Evolutionary conservation across 2,113 vertebrate species (phyloP), one percentile per base, ranked within the genome.

Genomic region (Hiodon alosoides): DNA sequence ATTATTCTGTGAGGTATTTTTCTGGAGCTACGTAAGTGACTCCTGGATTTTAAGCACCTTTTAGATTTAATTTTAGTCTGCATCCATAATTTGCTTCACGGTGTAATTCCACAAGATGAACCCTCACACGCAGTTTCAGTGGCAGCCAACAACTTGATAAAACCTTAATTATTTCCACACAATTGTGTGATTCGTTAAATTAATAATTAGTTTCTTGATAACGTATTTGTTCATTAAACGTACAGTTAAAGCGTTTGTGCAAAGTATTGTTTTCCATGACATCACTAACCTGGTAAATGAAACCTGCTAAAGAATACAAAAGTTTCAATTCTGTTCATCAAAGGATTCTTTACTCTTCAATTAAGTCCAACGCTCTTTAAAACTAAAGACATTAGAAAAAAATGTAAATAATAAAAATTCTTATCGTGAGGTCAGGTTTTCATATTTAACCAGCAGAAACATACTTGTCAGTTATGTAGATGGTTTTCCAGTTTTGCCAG

Each of bases 1-100:
- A 47, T 7, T 5, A 54, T 66, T 61, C 75, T 69, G 59, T 46
- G 75, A 17, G 69, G 46, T 60, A 4, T 77, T 53, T 74, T 69
- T 73, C 5, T 57, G 6, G 10, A 48, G 48, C 50, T 13, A 9
- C 11, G 6, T 51, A 57, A 55, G 31, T 62, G 48, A 14, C 7
- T 73, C 48, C 31, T 60, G 55, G 11, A 17, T 17, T 5, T 52
- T 16, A 53, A 65, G 48, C 7, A 65, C 10, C 6, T 61, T 7
- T 71, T 14, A n/a, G 16, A n/a, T 57, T 7, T 51, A 59, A 65
- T 16, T 54, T 65, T 53, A 64, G 17, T 50, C 16, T 47, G 67
- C 31, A 57, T 71, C 59, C 31, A 31, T 0, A 31, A 31, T 31
- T 31, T 31, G 31, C 31, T 1, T 31, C 31, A 31, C 31, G 31